Base-by-base conservation (phyloP, 2,797 vertebrate genomes). In the Myripristis jacobus region DNA sequence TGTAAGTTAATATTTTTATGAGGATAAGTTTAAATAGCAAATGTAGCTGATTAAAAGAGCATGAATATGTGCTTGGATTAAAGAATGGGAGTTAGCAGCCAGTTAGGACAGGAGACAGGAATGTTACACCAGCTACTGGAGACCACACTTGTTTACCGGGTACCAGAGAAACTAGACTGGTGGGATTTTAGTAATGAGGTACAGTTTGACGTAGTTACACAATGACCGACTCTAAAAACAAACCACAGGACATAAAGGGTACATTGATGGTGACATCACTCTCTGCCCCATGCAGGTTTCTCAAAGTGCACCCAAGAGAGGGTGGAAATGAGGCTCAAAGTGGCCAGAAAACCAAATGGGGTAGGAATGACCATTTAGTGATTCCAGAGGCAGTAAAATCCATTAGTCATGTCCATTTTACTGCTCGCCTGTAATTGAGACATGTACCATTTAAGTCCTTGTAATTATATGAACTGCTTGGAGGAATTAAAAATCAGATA, bases 161-260 rank as follows among this genome's bases (percentile, higher is more conserved):
- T 53, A 77, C 63, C 77, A 82, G 66, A 86, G 65, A 87, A 63
- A 83, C 90, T 90, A 89, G 15, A 85, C 83, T 87, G 89, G 72
- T 46, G 65, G 77, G 79, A 75, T 81, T 93, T 94, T 94, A 94
- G 93, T 94, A 79, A 93, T 89, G 88, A 74, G 66, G 80, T 62
- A 84, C 70, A 85, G 54, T 59, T 55, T 48, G 51, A 62, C 38
- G 58, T 79, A 72, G 89, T 92, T 91, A 93, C 76, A 90, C 79
- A 80, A 85, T 87, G 85, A 88, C 73, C 80, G 72, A 56, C 60
- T 83, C 84, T 91, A 92, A 69, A n/a, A 79, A 81, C 61, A 81
- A 81, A 84, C 53, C 62, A 85, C 86, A 87, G 87, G 89, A 92
- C 88, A 72, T 94, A 92, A 92, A 94, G 87, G 93, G 93, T 94